Evolutionary conservation across 2,797 vertebrate species (phyloP).

Genomic region (Dicrostonyx torquatus): DNA sequence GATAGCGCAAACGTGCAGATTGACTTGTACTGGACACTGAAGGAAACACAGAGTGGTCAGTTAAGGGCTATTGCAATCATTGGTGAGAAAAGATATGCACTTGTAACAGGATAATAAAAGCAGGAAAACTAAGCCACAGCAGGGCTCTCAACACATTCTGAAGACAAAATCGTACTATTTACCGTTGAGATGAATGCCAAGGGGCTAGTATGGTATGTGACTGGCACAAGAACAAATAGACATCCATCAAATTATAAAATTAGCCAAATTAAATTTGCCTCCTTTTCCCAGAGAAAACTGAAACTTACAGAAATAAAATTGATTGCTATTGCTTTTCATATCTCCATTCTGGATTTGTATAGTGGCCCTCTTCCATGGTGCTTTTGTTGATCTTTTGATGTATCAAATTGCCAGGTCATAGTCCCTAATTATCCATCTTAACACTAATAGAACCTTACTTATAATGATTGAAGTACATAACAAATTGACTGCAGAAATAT

Average conservation of each 20-base stretch:
- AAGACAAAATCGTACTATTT: slow-evolving; percentile 37
- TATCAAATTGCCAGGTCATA: not conserved
- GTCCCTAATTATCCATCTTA: not conserved
- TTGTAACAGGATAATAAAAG: not conserved
- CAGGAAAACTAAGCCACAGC: not conserved
- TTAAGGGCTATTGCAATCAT: not conserved
- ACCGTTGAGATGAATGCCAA: not conserved
- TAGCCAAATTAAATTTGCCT: not conserved
- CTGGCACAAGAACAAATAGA: not conserved
- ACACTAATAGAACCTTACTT: not conserved
- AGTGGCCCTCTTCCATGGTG: not conserved
- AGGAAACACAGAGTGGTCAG: not conserved
- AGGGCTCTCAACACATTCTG: not conserved
- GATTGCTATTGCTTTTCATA: not conserved
- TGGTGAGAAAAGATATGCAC: not conserved
- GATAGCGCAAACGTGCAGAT: not conserved
- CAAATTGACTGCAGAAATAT: not conserved
- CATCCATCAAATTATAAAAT: slow-evolving; percentile 18
- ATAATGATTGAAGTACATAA: not conserved
- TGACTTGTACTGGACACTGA: not conserved
- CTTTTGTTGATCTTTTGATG: not conserved
- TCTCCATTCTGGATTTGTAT: not conserved
- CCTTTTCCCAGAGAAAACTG: slow-evolving; percentile 7
- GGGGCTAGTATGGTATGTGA: not conserved
- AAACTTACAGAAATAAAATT: slow-evolving; percentile 47